Percentiles rank a stretch among this genome's conserved stretches.
These are phyloP conservation scores for Procapra przewalskii DNA, from an alignment of 2,113 vertebrate genomes.

Conservation along the genomic window DNA sequence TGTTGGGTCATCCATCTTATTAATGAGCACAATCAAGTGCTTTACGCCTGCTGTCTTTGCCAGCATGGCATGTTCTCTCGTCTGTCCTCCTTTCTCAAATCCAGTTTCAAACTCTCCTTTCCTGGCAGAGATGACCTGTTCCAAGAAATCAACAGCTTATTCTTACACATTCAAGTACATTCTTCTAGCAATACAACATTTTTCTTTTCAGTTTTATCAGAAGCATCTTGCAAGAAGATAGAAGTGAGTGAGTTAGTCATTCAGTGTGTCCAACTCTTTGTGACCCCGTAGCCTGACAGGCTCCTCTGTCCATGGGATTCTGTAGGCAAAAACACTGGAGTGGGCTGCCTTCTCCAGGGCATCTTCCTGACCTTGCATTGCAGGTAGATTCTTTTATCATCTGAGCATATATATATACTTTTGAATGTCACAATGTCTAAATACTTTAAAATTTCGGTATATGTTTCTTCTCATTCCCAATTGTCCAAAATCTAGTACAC, in stretches of 20 bases:
- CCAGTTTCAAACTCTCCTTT: slow-evolving; percentile 99
- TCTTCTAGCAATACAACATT: background rate
- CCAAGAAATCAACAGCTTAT: slow-evolving; percentile 47
- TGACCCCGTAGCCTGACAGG: background rate
- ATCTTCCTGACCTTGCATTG: background rate
- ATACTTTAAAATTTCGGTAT: background rate
- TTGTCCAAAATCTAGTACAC: background rate
- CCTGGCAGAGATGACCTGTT: slow-evolving; percentile 96
- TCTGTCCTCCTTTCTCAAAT: slow-evolving; percentile 99
- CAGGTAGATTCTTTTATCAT: background rate
- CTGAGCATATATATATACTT: background rate
- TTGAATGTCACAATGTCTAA: background rate
- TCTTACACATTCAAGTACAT: background rate
- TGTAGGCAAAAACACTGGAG: background rate
- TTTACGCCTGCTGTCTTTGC: slow-evolving; percentile 99
- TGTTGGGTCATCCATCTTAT: slow-evolving; percentile 99
- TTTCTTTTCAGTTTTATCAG: background rate
- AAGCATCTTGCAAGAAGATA: background rate
- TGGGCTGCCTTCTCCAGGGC: background rate
- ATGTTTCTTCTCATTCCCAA: background rate
- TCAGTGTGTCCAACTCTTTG: background rate
- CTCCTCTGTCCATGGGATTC: background rate
- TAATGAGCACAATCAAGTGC: slow-evolving; percentile 97
- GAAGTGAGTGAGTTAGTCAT: background rate
- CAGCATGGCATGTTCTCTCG: slow-evolving; percentile 98